These are phyloP conservation scores for Pedionomus torquatus DNA, from an alignment of 2,113 vertebrate species.

Conservation along the genomic window DNA sequence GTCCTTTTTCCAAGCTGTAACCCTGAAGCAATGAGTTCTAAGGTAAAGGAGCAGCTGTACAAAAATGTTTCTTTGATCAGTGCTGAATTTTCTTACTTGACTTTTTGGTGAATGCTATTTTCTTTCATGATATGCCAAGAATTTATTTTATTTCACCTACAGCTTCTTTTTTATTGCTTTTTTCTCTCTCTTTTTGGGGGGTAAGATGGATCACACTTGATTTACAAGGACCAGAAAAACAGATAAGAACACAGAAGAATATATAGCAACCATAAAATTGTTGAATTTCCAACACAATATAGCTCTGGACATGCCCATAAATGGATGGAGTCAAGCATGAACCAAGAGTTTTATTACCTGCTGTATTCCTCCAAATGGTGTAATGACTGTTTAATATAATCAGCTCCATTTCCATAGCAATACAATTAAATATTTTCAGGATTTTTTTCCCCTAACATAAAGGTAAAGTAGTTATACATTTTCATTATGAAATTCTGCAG, in stretches of 20 bases:
- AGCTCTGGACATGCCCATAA: neutral
- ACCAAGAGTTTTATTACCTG: neutral
- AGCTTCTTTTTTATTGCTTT: neutral
- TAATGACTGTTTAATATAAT: neutral
- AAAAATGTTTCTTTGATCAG: neutral
- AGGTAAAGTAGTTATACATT: neutral
- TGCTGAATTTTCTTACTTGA: neutral
- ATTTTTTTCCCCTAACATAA: neutral
- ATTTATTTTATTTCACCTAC: neutral
- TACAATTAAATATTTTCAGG: neutral
- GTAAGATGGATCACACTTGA: neutral
- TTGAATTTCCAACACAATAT: neutral
- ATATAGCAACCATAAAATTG: neutral
- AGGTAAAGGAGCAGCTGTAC: neutral
- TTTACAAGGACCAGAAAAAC: neutral
- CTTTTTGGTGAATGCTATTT: neutral
- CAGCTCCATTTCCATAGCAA: neutral
- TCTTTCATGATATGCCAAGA: neutral
- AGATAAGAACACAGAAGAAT: neutral
- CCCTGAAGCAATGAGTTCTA: neutral
- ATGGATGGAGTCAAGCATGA: neutral
- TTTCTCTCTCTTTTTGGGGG: neutral
- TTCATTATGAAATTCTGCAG: neutral
- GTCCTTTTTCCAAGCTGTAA: neutral
- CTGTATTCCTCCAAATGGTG: neutral